Evolutionary conservation across 1,140 invertebrate species (phyloP).

Genomic region (Ylistrum balloti): DNA sequence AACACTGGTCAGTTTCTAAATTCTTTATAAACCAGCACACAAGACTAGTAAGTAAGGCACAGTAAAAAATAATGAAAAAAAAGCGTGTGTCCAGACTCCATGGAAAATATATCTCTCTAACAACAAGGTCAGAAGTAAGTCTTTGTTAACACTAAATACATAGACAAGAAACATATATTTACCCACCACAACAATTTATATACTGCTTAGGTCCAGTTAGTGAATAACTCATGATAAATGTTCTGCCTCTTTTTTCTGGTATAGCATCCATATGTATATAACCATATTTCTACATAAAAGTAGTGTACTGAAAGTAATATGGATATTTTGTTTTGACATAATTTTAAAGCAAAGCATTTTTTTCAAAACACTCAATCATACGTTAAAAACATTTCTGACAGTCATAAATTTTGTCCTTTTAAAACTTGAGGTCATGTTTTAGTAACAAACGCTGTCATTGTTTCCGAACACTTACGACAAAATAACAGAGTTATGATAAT

Average conservation of each 20-base stretch:
- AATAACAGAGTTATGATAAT: conserved; percentile 6
- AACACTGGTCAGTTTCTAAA: no score
- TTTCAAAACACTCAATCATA: background rate
- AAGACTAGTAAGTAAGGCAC: no score
- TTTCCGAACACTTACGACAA: background rate
- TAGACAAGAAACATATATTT: conserved; percentile 17
- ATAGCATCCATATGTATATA: background rate
- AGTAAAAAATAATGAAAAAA: background rate
- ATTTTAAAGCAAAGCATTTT: background rate
- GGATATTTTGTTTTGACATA: background rate
- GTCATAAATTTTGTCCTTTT: background rate
- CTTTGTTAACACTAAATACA: conserved; percentile 3
- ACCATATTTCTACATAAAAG: background rate
- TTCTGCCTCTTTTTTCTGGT: background rate
- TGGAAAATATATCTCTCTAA: background rate
- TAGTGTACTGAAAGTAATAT: background rate
- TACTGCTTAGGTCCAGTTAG: background rate
- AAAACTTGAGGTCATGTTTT: background rate
- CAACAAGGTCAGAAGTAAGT: background rate
- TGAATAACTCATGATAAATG: background rate
- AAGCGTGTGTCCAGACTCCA: background rate
- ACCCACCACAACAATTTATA: background rate
- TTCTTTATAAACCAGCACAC: no score
- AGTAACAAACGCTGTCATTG: background rate
- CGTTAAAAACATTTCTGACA: background rate